Evolutionary conservation across 2,113 vertebrate genomes (phyloP).

Genomic region (Apus apus): DNA sequence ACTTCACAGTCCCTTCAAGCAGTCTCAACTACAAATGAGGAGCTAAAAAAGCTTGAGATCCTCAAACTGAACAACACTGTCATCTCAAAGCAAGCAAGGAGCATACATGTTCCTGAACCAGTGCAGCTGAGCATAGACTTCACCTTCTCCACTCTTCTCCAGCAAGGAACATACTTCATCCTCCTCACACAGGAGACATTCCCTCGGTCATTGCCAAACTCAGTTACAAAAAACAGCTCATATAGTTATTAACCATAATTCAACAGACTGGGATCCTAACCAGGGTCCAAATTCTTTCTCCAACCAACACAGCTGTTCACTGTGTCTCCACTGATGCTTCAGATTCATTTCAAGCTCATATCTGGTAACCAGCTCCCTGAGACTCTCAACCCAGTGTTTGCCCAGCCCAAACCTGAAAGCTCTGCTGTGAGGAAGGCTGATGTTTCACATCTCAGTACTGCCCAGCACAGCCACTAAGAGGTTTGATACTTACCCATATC

Average conservation of each 20-base stretch:
- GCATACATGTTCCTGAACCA: neutral
- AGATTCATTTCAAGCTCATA: neutral
- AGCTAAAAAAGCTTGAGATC: neutral
- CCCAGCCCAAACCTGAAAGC: neutral
- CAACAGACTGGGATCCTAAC: neutral
- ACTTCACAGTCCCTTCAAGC: neutral
- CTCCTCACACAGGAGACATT: neutral
- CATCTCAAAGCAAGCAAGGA: neutral
- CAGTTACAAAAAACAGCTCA: neutral
- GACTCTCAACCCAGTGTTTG: neutral
- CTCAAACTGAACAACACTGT: neutral
- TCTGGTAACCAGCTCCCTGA: neutral
- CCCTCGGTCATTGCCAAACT: neutral
- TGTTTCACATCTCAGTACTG: neutral
- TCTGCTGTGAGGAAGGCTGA: neutral
- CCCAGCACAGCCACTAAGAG: fast-evolving
- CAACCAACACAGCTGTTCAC: neutral
- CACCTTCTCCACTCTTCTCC: neutral
- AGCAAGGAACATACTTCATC: neutral
- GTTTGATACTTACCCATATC: neutral
- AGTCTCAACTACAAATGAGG: neutral
- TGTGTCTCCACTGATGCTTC: neutral
- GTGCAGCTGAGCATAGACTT: neutral
- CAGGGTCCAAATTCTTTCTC: neutral
- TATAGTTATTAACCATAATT: neutral